Evolutionary conservation across 2,797 vertebrate species (phyloP).

Genomic region (Microctenopoma lineatum): DNA sequence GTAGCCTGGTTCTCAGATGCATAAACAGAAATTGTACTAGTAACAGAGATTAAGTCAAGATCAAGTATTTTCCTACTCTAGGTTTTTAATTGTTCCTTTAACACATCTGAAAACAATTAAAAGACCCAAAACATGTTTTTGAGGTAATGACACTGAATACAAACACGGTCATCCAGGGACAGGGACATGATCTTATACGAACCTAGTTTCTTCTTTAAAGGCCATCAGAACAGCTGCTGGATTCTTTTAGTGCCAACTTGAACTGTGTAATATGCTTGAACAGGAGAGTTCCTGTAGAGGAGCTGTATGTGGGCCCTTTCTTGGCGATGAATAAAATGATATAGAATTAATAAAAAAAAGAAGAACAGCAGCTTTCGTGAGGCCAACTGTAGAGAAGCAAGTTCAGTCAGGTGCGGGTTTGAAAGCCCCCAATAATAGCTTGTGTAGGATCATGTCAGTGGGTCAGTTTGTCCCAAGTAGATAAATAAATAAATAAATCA

Average conservation of each 20-base stretch:
- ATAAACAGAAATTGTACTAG: constrained; percentile 37
- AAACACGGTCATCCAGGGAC: background rate
- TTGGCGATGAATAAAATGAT: constrained; percentile 49
- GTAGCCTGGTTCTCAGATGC: constrained; percentile 40
- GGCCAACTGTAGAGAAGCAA: constrained; percentile 28
- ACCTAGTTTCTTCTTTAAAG: constrained; percentile 39
- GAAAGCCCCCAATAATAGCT: constrained; percentile 59
- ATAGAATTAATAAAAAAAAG: constrained; percentile 48
- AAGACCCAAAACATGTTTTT: constrained; percentile 16
- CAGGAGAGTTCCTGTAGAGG: constrained; percentile 47
- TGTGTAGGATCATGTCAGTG: constrained; percentile 62
- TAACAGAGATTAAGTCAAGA: constrained; percentile 22
- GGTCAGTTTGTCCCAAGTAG: constrained; percentile 62
- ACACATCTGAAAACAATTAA: constrained; percentile 28
- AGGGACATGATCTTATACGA: constrained; percentile 29
- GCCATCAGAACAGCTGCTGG: constrained; percentile 36
- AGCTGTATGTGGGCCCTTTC: constrained; percentile 27
- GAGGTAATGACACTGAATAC: background rate
- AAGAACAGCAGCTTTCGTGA: constrained; percentile 59
- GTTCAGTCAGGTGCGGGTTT: constrained; percentile 47
- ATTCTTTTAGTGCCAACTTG: constrained; percentile 63
- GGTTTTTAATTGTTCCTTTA: constrained; percentile 31
- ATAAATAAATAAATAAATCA: constrained; percentile 46
- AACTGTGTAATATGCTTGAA: constrained; percentile 67
- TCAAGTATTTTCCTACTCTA: constrained; percentile 25